Conservation (phyloP, 1,140 invertebrate species). For the Polypedilum pembai region DNA sequence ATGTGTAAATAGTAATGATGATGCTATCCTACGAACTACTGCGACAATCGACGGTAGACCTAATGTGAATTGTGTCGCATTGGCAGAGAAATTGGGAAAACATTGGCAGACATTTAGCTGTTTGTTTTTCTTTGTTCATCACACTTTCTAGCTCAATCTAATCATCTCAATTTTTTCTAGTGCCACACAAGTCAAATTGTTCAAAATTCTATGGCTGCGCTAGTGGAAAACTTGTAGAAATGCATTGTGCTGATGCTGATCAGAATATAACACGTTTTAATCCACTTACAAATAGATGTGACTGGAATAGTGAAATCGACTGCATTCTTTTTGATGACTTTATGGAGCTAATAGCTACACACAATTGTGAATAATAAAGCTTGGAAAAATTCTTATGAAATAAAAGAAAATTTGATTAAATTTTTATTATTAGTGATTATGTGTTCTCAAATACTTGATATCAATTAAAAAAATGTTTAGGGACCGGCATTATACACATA, state of each 20-base stretch:
- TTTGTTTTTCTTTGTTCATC: background rate
- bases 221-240: background rate
- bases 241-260: background rate
- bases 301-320: background rate
- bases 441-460: too few relatives aligned
- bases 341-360: background rate
- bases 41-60: too few relatives aligned
- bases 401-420: too few relatives aligned
- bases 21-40: background rate
- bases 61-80: background rate
- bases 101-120: background rate
- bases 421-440: too few relatives aligned
- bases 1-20: background rate
- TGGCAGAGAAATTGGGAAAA: background rate
- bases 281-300: background rate
- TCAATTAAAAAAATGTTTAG: too few relatives aligned
- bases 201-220: background rate
- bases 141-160: background rate
- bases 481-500: too few relatives aligned
- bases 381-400: too few relatives aligned
- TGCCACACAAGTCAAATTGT: background rate
- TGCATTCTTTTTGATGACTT: background rate
- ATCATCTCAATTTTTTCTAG: background rate
- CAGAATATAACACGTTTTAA: background rate
- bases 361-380: background rate